A percentile compares a stretch with the other conserved stretches of the same genome.
phyloP scores from a whole-genome alignment of 1,140 invertebrate genomes.

The Nebria ingens region DNA sequence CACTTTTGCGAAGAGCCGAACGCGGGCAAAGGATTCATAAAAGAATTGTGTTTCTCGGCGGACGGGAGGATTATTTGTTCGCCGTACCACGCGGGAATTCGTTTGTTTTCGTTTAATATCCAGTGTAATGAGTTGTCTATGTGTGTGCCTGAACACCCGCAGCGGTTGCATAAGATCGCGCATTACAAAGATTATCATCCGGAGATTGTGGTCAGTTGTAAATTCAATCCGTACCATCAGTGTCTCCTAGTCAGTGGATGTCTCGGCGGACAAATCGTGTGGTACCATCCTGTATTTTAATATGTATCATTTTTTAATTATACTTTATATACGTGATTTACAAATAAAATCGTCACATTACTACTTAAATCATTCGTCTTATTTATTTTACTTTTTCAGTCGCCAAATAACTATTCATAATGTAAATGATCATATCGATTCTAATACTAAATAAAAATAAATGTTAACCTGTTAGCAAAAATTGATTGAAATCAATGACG shows the following conservation, averaged over 20 bases:
- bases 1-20: slow-evolving; percentile 82
- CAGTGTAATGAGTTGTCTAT: slow-evolving; percentile 69
- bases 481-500: no score
- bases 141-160: slow-evolving; percentile 42
- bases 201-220: slow-evolving; percentile 81
- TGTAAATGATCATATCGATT: no score
- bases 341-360: no score
- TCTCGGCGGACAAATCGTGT: slow-evolving; percentile 73
- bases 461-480: no score
- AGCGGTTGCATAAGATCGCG: slow-evolving; percentile 41
- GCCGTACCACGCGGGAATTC: slow-evolving; percentile 73
- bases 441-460: no score
- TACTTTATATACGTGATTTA: no score
- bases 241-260: slow-evolving; percentile 83
- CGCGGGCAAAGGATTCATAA: slow-evolving; percentile 76
- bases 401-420: no score
- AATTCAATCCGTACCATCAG: slow-evolving; percentile 78
- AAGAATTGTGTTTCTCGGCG: slow-evolving; percentile 79
- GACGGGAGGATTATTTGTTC: slow-evolving; percentile 84
- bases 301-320: slow-evolving; percentile 1
- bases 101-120: slow-evolving; percentile 68
- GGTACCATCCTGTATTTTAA: slow-evolving; percentile 65
- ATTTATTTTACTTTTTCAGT: no score
- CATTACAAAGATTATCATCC: slow-evolving; percentile 65
- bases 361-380: no score